These are phyloP conservation scores for Larimichthys crocea DNA, from an alignment of 2,113 vertebrate species.

Conservation along the genomic window DNA sequence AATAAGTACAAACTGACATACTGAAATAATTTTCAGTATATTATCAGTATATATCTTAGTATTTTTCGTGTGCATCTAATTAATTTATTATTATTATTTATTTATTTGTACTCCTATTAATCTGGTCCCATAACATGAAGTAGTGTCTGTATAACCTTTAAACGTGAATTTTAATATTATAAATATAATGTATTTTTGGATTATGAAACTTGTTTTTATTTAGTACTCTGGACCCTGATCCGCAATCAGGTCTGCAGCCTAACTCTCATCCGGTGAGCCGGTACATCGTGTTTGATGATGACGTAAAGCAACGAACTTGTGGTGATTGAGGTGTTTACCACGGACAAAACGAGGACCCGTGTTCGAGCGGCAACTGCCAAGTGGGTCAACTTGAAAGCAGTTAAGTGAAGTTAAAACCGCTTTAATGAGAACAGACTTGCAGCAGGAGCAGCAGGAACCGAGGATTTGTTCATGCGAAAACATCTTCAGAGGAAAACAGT, in stretches of 20 bases:
- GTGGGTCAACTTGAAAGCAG: neutral
- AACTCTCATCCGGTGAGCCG: conserved; percentile 5
- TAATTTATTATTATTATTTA: neutral
- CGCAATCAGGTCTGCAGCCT: too few species aligned
- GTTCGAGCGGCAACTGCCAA: neutral
- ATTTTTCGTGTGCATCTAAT: too few species aligned
- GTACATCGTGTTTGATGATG: neutral
- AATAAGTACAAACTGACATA: too few species aligned
- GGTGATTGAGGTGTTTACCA: neutral
- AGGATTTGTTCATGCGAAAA: neutral
- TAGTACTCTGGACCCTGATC: too few species aligned
- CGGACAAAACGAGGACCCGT: neutral
- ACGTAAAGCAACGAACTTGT: neutral
- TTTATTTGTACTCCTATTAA: too few species aligned
- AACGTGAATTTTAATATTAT: too few species aligned
- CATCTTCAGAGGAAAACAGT: conserved; percentile 8
- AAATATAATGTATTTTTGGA: too few species aligned
- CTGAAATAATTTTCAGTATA: too few species aligned
- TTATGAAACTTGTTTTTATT: too few species aligned
- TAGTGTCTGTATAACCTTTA: too few species aligned
- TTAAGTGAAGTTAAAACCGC: neutral
- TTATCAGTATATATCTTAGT: too few species aligned
- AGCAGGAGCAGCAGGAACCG: neutral
- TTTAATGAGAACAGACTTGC: conserved; percentile 23
- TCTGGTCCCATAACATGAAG: too few species aligned